phyloP scores from a whole-genome alignment of 2,113 vertebrate genomes.

The Brachypteracias leptosomus region DNA sequence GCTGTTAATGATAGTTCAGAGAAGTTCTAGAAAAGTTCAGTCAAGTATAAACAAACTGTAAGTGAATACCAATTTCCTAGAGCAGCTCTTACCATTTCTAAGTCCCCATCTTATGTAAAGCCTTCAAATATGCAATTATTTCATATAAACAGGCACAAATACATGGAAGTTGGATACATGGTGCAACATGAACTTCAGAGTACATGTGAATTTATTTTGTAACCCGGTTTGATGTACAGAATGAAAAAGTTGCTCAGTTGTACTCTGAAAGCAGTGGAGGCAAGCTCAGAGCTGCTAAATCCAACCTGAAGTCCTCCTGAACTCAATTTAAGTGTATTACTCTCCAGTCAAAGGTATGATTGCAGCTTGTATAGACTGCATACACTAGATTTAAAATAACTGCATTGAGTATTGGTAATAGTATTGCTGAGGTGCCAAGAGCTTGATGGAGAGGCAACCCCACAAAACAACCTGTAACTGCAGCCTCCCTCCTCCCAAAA shows the following conservation, averaged over 20 bases:
- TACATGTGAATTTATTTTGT: not conserved
- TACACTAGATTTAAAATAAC: not conserved
- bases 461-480: not conserved
- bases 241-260: not conserved
- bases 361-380: not conserved
- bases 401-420: not conserved
- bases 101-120: not conserved
- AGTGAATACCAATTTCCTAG: not conserved
- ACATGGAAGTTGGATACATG: not conserved
- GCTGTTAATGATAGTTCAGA: not conserved
- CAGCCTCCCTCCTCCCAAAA: not conserved
- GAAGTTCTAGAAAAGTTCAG: not conserved
- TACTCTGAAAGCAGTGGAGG: not conserved
- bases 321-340: not conserved
- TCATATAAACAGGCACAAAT: not conserved
- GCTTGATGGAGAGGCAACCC: not conserved
- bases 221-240: not conserved
- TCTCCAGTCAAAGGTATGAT: not conserved
- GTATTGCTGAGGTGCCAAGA: not conserved
- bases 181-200: not conserved
- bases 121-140: not conserved
- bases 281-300: not conserved
- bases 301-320: not conserved
- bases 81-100: not conserved
- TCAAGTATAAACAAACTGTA: not conserved